Evolutionary conservation across 2,888 invertebrate species (phyloP), one percentile per base, ranked within the genome.

Genomic region (Girardia tigrina): DNA sequence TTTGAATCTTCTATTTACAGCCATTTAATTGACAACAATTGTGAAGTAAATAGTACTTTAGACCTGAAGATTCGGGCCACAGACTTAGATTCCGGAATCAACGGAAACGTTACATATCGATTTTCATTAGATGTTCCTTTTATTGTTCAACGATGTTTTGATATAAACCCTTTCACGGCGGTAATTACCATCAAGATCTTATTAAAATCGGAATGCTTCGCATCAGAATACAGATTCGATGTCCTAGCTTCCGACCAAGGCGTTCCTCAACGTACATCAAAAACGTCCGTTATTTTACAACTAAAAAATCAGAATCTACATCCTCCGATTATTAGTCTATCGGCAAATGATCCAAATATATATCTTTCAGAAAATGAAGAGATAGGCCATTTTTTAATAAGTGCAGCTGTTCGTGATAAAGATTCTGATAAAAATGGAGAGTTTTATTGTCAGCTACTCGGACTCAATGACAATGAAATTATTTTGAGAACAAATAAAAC

Each of bases 221-320:
- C 16, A 29, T 28, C 28, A 28, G 29, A 71, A 29, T 71, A 71
- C 72, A 29, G 29, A 27, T 74, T 75, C 12, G 20, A 75, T 12
- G 26, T 75, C 14, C 14, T 75, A 1, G 75, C 75, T 42, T n/a
- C 16, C 16, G 75, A 75, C 75, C 74, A 28, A 2, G 75, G 75
- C 1, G 28, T 29, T 1, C 75, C 75, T 8, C 23, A 72, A 4
- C 28, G 27, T 4, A 29, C 75, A 4, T 27, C 73, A 29, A 28
- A 28, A 28, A n/a, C n/a, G n/a, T n/a, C n/a, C n/a, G n/a, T n/a
- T n/a, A n/a, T n/a, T n/a, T 75, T 75, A 26, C 69, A 76, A n/a
- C 26, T 75, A 1, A 75, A 74, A 20, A 73, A 75, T 23, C 20
- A 36, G 2, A 75, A 75, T 75, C 28, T 75, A 23, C 26, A 75